A percentile compares a stretch with the other conserved stretches of the same genome.
Conservation (phyloP, 2,888 invertebrate species). For the Lasioglossum malachurum region DNA sequence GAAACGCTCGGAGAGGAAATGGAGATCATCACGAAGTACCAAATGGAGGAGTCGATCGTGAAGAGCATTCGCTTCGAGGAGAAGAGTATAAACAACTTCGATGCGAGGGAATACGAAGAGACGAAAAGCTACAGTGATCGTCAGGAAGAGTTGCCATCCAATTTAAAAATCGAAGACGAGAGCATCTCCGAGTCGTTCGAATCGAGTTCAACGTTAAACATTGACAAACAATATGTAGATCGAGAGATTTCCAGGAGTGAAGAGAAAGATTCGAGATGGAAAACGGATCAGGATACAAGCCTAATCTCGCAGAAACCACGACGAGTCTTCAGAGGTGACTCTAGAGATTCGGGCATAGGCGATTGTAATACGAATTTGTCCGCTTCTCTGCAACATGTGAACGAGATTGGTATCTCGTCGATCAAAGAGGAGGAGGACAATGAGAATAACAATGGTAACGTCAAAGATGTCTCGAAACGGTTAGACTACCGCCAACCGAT, state of each 20-base stretch:
- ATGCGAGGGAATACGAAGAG: not conserved
- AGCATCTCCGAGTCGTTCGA: not conserved
- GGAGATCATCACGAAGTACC: constrained; percentile 5
- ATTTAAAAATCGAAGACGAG: not conserved
- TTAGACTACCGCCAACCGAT: constrained; percentile 17
- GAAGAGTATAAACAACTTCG: not conserved
- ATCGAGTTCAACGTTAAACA: not conserved
- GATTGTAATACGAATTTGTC: constrained; percentile 65
- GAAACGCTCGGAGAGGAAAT: constrained; percentile 31
- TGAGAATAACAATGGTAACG: constrained; percentile 41
- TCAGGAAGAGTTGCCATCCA: not conserved
- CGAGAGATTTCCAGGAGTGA: not conserved
- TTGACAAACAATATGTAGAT: not conserved
- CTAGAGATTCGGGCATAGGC: constrained; percentile 68
- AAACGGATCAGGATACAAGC: constrained; percentile 18
- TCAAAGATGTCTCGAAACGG: constrained; percentile 18
- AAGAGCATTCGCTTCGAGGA: not conserved
- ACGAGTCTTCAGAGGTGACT: constrained; percentile 67
- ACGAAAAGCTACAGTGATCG: not conserved
- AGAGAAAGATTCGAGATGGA: constrained; percentile 15
- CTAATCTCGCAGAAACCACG: constrained; percentile 32
- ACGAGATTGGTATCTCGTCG: constrained; percentile 63
- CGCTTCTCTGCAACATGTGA: constrained; percentile 63
- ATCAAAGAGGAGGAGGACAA: constrained; percentile 68
- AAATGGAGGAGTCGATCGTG: constrained; percentile 6